Evolutionary conservation across 1,140 invertebrate genomes (phyloP), one percentile per base, ranked within the genome.

Genomic region (Dendrolimus punctatus): DNA sequence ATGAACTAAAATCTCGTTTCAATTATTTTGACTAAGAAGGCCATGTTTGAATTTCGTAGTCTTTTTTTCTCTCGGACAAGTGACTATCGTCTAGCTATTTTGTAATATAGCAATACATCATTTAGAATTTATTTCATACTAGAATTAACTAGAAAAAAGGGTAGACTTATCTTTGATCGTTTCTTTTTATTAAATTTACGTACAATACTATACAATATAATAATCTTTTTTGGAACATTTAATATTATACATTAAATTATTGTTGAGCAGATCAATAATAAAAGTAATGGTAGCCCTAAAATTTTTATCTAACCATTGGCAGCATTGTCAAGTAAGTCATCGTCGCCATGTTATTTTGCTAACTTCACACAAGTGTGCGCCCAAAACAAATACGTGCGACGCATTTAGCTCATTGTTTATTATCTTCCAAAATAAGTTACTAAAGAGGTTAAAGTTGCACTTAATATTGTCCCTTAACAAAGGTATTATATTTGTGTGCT

Each of bases 301-400:
- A 23, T 23, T 23, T 23, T 2, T 23, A 23, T 23, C 23, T 23
- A 23, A 23, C 23, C 41, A n/a, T 42, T 42, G 41, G 41, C n/a
- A 42, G n/a, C 41, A 42, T 42, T 42, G 41, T 7, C 6, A 7
- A 42, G 49, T 53, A 23, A 23, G 23, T 23, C 23, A 23, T 23
- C 38, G 38, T 61, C 54, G 58, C 64, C 60, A 65, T 84, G 79
- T 85, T 85, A 83, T 85, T 85, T 63, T 67, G 62, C 79, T 73
- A 77, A 77, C 79, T 85, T 85, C 80, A 77, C 43, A 47, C 63
- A 66, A 62, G 60, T 84, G 73, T 64, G 76, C 65, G 74, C 77
- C 73, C 79, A 85, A 85, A 85, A 83, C 80, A 85, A 85, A 85
- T 80, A 82, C 66, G 67, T 69, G 60, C 57, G 23, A 36, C 60